Percentiles rank a stretch among this genome's conserved stretches.
These are phyloP conservation scores for Hephaestus fuliginosus DNA, from an alignment of 2,797 vertebrate species.

Conservation along the genomic window DNA sequence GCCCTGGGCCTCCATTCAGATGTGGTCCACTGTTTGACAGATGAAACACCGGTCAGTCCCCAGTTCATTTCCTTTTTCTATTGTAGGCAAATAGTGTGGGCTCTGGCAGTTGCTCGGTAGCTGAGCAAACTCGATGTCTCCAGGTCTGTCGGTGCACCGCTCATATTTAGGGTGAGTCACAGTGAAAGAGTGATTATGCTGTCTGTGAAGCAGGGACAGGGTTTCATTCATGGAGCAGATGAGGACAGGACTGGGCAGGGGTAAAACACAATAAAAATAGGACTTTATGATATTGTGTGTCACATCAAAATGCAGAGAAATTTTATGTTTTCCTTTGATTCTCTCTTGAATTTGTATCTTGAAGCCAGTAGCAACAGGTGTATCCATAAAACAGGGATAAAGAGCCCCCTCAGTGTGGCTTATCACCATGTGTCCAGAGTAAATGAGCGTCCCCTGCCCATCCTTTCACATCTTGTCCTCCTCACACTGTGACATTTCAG, in stretches of 20 bases:
- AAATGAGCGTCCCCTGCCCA: constrained; percentile 40
- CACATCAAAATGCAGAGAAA: constrained; percentile 8
- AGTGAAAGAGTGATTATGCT: constrained; percentile 28
- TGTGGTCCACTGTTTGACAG: constrained; percentile 63
- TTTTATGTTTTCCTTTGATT: not conserved
- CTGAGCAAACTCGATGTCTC: constrained; percentile 44
- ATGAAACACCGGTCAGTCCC: constrained; percentile 57
- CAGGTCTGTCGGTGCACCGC: constrained; percentile 33
- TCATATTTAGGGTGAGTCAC: constrained; percentile 8
- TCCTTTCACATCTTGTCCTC: constrained; percentile 40
- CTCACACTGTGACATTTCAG: constrained; percentile 72
- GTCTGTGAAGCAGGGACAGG: constrained; percentile 13
- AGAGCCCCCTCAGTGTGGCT: constrained; percentile 19
- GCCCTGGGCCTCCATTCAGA: constrained; percentile 51
- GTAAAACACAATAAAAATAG: not conserved
- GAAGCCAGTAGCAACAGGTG: constrained; percentile 44
- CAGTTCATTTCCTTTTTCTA: constrained; percentile 52
- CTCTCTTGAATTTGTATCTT: not conserved
- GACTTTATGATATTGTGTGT: not conserved
- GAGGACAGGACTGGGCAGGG: constrained; percentile 13
- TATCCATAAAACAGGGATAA: constrained; percentile 28
- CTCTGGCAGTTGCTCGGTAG: constrained; percentile 32
- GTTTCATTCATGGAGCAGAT: constrained; percentile 27
- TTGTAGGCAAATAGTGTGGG: constrained; percentile 56
- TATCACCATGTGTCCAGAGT: constrained; percentile 49